Conservation (phyloP, 1,140 invertebrate genomes). For the Oppia nitens region DNA sequence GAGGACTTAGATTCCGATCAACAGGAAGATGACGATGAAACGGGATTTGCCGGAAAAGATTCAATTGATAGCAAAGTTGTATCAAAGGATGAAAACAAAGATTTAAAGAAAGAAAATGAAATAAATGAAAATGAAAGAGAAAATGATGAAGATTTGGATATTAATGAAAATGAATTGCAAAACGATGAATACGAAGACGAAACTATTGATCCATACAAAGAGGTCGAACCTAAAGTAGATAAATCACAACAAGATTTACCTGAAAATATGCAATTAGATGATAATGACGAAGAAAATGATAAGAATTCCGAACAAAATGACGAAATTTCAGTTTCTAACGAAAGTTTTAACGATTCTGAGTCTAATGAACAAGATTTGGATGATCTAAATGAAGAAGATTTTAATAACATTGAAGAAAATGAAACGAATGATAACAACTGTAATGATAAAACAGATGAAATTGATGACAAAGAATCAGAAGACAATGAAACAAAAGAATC, state of each 20-base stretch:
- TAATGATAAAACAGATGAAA: conserved; percentile 3
- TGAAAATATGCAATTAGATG: conserved; percentile 44
- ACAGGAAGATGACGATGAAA: conserved; percentile 13
- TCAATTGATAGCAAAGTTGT: conserved; percentile 24
- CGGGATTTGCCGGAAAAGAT: conserved; percentile 16
- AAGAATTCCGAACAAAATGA: conserved; percentile 32
- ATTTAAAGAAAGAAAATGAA: conserved; percentile 19
- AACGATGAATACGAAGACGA: conserved; percentile 21
- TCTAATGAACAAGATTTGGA: conserved; percentile 15
- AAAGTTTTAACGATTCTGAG: conserved; percentile 8
- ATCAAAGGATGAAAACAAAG: conserved; percentile 30
- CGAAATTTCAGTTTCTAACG: background rate
- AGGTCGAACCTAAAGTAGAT: conserved; percentile 5
- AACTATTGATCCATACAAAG: conserved; percentile 21
- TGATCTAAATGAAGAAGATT: conserved; percentile 22
- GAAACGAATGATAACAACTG: conserved; percentile 42
- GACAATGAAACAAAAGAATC: conserved; percentile 31
- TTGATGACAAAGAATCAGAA: conserved; percentile 22
- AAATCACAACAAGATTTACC: conserved; percentile 27
- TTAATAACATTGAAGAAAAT: conserved; percentile 20
- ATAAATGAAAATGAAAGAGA: conserved; percentile 32
- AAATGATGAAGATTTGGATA: conserved; percentile 15
- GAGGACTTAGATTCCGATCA: conserved; percentile 21
- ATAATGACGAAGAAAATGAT: conserved; percentile 35
- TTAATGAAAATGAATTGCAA: conserved; percentile 26